Base-by-base conservation (phyloP, 2,888 invertebrate species). In the Campoplex capitator region DNA sequence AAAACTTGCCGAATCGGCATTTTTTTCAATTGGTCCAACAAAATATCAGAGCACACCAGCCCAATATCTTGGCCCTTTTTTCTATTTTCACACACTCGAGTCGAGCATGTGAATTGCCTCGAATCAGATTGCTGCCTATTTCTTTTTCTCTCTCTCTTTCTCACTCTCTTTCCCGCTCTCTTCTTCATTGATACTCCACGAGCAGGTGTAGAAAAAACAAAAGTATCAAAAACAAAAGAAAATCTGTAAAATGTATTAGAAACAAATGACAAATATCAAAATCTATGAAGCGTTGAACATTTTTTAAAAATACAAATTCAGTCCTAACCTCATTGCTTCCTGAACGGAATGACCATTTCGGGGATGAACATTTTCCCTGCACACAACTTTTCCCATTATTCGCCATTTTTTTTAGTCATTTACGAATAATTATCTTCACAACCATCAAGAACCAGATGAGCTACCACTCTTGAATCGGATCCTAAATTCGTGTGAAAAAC, bases 1-100 rank as follows among this genome's bases (percentile, higher is more conserved):
- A 58, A 23, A 56, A 73, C 74, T 77, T 62, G 86, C 84, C 45
- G 77, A 84, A 74, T 86, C 77, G 70, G 81, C 86, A 73, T 81
- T 86, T 86, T 81, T 77, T 62, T 80, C 80, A 67, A 86, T 86
- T 81, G 81, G 32, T 68, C 32, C 82, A 38, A 51, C 48, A 28
- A 82, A 82, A 74, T 82, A 75, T 75, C 45, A 28, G 6, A 42
- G 18, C 42, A 73, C 74, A 42, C 38, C 54, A 28, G 45, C 68
- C 3, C 28, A 71, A 71, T 67, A 51, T 48, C 42, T 73, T 81
- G 51, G 38, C 35, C 38, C 0, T 73, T 73, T 74, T 67, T 65
- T 67, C 13, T 56, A 18, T 56, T 51, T 54, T 28, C 65, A 51
- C 42, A 74, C 67, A 42, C 67, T 51, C 67, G 38, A 45, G 0